These are phyloP conservation scores for Muscina levida DNA, from an alignment of 2,888 invertebrate genomes.

Conservation along the genomic window DNA sequence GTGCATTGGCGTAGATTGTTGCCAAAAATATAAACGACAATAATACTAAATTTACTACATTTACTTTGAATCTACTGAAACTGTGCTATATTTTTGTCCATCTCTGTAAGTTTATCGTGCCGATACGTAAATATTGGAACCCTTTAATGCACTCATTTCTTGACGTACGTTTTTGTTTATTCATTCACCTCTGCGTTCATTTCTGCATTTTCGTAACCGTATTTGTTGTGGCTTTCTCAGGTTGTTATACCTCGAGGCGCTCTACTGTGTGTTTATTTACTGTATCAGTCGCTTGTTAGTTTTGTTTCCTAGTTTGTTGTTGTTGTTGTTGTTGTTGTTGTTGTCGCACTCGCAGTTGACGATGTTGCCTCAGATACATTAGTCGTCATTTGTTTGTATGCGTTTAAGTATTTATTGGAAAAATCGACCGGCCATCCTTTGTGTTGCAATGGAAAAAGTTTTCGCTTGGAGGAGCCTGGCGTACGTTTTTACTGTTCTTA, in stretches of 20 bases:
- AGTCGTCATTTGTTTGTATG: too few species aligned
- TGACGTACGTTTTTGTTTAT: background rate
- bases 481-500: too few species aligned
- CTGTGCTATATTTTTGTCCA: too few species aligned
- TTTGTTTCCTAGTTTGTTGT: slow-evolving; percentile 33
- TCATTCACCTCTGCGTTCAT: slow-evolving; percentile 4
- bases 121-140: slow-evolving; percentile 29
- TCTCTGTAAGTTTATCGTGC: too few species aligned
- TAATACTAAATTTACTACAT: too few species aligned
- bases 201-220: background rate
- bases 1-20: too few species aligned
- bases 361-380: slow-evolving; percentile 38
- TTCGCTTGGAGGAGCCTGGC: too few species aligned
- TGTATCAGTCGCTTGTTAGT: slow-evolving; percentile 43
- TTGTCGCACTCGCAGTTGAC: too few species aligned
- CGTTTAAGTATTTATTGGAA: background rate
- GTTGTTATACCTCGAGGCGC: background rate
- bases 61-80: too few species aligned
- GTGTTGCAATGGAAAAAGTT: too few species aligned
- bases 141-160: slow-evolving; percentile 35
- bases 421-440: background rate
- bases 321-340: slow-evolving; percentile 18
- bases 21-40: too few species aligned
- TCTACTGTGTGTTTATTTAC: slow-evolving; percentile 38
- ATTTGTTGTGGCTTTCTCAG: background rate